Percentiles rank a stretch among this genome's conserved stretches.
Evolutionary conservation across 2,888 invertebrate genomes (phyloP).

Genomic region (Ephialtes manifestator): DNA sequence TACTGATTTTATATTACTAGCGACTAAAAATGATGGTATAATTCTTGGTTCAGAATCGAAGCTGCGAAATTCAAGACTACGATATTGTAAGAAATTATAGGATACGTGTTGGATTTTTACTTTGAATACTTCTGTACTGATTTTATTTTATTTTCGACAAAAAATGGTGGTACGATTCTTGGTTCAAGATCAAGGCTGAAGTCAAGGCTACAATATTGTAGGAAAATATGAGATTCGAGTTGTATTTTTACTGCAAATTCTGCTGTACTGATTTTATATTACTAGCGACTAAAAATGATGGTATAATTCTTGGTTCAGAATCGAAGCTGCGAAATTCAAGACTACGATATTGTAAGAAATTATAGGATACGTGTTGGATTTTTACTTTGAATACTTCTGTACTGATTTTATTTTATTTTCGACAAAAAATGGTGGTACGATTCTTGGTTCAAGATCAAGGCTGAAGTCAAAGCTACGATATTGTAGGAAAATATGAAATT

Average conservation of each 20-base stretch:
- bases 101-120: not conserved
- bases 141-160: not conserved
- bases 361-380: slow-evolving; percentile 2
- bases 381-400: slow-evolving; percentile 13
- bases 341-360: not conserved
- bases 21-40: slow-evolving; percentile 36
- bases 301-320: slow-evolving; percentile 42
- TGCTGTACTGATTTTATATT: not conserved
- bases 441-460: slow-evolving; percentile 53
- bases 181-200: slow-evolving; percentile 44
- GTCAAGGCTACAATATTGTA: slow-evolving; percentile 20
- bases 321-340: slow-evolving; percentile 11
- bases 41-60: slow-evolving; percentile 38
- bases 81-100: slow-evolving; percentile 14
- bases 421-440: slow-evolving; percentile 31
- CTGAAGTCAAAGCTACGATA: slow-evolving; percentile 25
- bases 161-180: slow-evolving; percentile 53
- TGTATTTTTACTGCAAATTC: slow-evolving; percentile 13
- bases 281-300: slow-evolving; percentile 10
- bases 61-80: slow-evolving; percentile 22
- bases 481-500: slow-evolving; percentile 4
- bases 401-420: not conserved
- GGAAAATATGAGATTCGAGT: not conserved
- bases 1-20: slow-evolving; percentile 21
- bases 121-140: slow-evolving; percentile 1